Base-by-base conservation (phyloP, 2,797 vertebrate species). In the Tenualosa ilisha region DNA sequence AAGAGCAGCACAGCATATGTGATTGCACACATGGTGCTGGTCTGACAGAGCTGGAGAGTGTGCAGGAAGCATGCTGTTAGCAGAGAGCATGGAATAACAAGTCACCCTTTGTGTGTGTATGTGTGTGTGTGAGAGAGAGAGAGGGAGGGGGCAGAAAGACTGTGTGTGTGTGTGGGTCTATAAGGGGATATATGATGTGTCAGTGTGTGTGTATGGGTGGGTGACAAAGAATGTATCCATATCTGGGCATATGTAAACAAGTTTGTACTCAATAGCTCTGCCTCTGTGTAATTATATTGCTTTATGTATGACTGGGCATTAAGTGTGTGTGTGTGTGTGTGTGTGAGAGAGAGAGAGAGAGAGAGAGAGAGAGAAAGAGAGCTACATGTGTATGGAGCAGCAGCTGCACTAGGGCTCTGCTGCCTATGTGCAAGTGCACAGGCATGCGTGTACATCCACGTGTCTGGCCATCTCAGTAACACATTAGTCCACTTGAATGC, bases 41-140 rank as follows among this genome's bases (percentile, higher is more conserved):
- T 40, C 68, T 75, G 31, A 20, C 68, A 40, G 24, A 68, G 63
- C 17, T 31, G 31, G 13, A 12, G 13, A 59, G 20, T 59, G 56
- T 59, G 56, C 56, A 40, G 68, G 68, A 75, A 75, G 37, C 31
- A 75, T 15, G 31, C 37, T 75, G 68, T 75, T 75, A 75, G 31
- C 68, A 75, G 31, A 72, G 26, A 75, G 15, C 31, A 43, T 75
- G 68, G 31, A 40, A 3, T 75, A 75, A 75, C 68, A 75, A 75
- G 68, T 43, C 3, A 20, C 37, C 68, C 68, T 75, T 75, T 40
- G 68, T 17, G 68, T 72, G 65, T 72, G 65, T 72, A 2, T 40
- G 31, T 72, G 24, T 72, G 31, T 20, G 17, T 20, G 17, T 40
- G 37, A 68, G 24, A 68, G 63, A 68, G 63, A 26, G 24, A 22